phyloP scores from a whole-genome alignment of 2,797 vertebrate genomes.

The Cynopterus sphinx region DNA sequence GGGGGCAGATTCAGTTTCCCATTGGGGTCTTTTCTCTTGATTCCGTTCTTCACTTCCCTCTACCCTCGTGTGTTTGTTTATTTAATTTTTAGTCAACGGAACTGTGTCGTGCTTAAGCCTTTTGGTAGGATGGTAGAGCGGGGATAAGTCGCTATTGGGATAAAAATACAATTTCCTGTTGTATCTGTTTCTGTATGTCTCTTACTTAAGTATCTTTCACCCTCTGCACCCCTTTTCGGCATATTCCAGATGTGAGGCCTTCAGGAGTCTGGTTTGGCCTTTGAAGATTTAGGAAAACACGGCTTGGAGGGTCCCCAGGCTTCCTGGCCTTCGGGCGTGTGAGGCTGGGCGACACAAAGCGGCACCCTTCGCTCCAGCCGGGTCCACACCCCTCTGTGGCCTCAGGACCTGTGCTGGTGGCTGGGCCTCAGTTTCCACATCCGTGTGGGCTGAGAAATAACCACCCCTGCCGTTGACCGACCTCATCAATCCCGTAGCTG shows the following conservation, averaged over 20 bases:
- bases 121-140: not conserved
- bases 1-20: not conserved
- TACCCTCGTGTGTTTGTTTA: not conserved
- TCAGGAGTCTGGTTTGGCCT: not conserved
- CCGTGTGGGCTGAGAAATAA: not conserved
- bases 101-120: not conserved
- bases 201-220: not conserved
- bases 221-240: fast-evolving
- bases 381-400: fast-evolving
- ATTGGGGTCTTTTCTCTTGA: not conserved
- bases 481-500: not conserved
- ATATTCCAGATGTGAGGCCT: not conserved
- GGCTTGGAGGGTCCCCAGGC: not conserved
- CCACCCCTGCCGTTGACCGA: not conserved
- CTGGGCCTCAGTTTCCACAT: not conserved
- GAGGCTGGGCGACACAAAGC: not conserved
- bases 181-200: not conserved
- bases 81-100: not conserved
- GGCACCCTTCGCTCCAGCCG: fast-evolving
- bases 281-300: not conserved
- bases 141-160: not conserved
- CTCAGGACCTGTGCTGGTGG: not conserved
- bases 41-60: not conserved
- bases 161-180: not conserved
- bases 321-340: not conserved